Base-by-base conservation (phyloP, 2,888 invertebrate genomes). In the Mechanitis mazaeus region DNA sequence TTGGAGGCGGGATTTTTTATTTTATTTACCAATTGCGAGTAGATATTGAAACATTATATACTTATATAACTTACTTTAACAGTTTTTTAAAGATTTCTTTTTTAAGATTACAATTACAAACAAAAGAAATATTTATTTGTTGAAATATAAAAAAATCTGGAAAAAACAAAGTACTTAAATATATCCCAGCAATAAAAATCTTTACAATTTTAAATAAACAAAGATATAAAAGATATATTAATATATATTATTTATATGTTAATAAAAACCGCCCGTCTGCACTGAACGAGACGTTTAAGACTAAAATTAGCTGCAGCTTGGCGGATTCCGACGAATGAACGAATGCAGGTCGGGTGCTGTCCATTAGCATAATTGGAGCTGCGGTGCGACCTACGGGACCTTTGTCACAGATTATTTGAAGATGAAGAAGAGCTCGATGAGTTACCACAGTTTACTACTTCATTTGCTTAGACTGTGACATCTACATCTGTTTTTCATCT, bases 331-430 rank as follows among this genome's bases (percentile, higher is more conserved):
- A 86, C 20, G 20, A 20, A 20, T 5, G 83, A 85, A 83, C 85
- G 88, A 86, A 87, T 86, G 83, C 86, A 88, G 87, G 87, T 86
- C 81, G 81, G 79, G 80, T 77, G 81, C 75, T 85, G 85, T 89
- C 90, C 91, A 91, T 91, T 91, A 90, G 85, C 80, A 87, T 90
- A 90, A 90, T 91, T 90, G 90, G 82, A 84, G 85, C 59, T 63
- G 59, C 53, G 63, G 59, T 55, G 61, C 58, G 64, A 64, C 66
- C 64, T 64, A 61, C 61, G 66, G 66, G 59, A 66, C 66, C 64
- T 66, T 66, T 66, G 66, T 64, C 55, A 59, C 54, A 54, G 59
- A 56, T 42, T 53, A 60, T 42, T 59, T 58, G 59, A 61, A 53
- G 50, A 46, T 50, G 63, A 55, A 65, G 65, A 65, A 65, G 61